These are phyloP conservation scores for Corythornis vintsioides DNA, from an alignment of 2,113 vertebrate genomes.

Conservation along the genomic window DNA sequence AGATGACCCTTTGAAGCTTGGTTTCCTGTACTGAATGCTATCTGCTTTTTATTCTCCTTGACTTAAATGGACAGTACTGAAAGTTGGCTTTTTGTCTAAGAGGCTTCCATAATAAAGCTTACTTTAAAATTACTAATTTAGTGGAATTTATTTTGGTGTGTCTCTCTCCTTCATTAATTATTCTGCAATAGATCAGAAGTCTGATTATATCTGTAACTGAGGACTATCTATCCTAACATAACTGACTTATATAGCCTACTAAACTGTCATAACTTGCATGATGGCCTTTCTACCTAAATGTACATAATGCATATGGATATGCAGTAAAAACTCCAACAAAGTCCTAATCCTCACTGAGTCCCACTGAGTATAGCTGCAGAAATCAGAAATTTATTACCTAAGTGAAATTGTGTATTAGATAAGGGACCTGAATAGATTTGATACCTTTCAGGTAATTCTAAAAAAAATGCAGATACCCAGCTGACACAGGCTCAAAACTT, in stretches of 20 bases:
- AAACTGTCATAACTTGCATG: not conserved
- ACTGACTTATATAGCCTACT: not conserved
- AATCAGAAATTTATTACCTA: not conserved
- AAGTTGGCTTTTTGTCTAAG: not conserved
- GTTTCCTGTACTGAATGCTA: conserved; percentile 47
- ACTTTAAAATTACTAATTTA: conserved; percentile 68
- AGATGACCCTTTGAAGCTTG: conserved; percentile 69
- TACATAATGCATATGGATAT: not conserved
- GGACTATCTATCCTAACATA: not conserved
- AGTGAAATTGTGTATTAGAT: not conserved
- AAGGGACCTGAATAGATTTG: not conserved
- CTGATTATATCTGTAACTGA: conserved; percentile 12
- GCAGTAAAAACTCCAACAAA: not conserved
- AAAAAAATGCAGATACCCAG: not conserved
- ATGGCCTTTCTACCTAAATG: not conserved
- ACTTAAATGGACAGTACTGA: conserved; percentile 35
- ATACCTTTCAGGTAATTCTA: not conserved
- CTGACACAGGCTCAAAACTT: not conserved
- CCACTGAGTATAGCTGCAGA: not conserved
- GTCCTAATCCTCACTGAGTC: not conserved
- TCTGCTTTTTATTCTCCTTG: conserved; percentile 70
- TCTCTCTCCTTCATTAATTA: conserved; percentile 46
- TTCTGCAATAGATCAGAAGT: conserved; percentile 40
- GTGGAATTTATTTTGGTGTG: conserved; percentile 33
- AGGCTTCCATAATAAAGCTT: conserved; percentile 49